Evolutionary conservation across 2,797 vertebrate species (phyloP), one percentile per base, ranked within the genome.

Genomic region (Lycodopsis pacificus): DNA sequence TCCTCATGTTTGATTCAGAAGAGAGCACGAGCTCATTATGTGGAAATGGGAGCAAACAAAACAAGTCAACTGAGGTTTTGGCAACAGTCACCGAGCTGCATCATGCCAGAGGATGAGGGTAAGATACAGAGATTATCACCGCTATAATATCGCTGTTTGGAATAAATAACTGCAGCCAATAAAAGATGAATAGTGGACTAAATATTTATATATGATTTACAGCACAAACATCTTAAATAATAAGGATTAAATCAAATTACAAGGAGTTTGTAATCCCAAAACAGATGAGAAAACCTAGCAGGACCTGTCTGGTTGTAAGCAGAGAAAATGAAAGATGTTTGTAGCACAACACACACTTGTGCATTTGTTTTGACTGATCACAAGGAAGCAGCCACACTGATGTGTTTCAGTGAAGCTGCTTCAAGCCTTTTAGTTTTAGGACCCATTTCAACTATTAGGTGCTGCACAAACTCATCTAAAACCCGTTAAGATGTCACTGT

Each of bases 51-150:
- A 54, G 25, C 34, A 62, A 69, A 44, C 36, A 34, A 15, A 62
- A 76, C 42, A 49, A 42, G 58, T 75, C 44, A 71, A 1, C 0
- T 5, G 8, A 81, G 61, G 48, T 61, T 48, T 65, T 65, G 44
- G 11, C 54, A 63, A 17, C 38, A 30, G n/a, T 30, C 62, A 42
- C 11, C 17, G 46, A 65, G 48, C 30, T 25, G 34, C 42, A 38
- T 63, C 11, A 19, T 11, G 30, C 19, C 61, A 59, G 65, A 54
- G 36, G 56, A 53, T 22, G 42, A 34, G 36, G 17, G 74, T 75
- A 72, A 70, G 1, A 72, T 58, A 11, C 71, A 59, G 59, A 80
- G 76, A 88, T 86, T 78, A 82, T 56, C 14, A 38, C 4, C 59
- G 48, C 30, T 74, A 44, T 80, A 71, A 86, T 78, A 71, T 66